These are phyloP conservation scores for Leucopsar rothschildi DNA, from an alignment of 2,113 vertebrate genomes.

Conservation along the genomic window DNA sequence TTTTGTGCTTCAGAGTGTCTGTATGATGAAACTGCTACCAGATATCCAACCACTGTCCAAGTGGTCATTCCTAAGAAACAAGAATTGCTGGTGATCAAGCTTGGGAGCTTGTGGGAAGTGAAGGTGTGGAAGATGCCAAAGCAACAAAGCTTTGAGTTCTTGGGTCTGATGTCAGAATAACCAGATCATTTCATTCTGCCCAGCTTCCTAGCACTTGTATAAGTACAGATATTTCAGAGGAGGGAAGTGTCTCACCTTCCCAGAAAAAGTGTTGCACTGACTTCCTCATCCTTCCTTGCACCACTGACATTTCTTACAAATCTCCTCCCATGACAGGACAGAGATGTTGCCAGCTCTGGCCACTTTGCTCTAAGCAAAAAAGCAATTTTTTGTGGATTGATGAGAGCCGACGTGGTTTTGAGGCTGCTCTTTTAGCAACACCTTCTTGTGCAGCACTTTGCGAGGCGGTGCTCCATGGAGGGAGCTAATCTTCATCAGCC, in stretches of 20 bases:
- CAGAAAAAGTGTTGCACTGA: not conserved
- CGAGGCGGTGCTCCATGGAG: rapidly evolving
- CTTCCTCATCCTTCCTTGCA: not conserved
- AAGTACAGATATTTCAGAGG: not conserved
- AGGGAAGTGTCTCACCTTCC: not conserved
- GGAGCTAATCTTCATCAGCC: not conserved
- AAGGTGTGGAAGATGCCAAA: not conserved
- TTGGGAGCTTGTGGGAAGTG: not conserved
- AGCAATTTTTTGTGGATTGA: not conserved
- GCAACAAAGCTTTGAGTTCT: not conserved
- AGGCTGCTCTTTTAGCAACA: not conserved
- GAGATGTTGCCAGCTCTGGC: not conserved
- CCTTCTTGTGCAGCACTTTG: not conserved
- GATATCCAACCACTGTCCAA: not conserved
- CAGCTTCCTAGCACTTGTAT: not conserved
- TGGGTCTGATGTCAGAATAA: not conserved
- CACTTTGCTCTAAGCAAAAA: not conserved
- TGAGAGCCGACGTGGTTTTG: not conserved
- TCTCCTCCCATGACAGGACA: not conserved
- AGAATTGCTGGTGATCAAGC: not conserved
- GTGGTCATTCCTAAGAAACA: not conserved
- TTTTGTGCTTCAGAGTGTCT: not conserved
- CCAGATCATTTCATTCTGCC: not conserved
- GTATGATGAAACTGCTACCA: not conserved
- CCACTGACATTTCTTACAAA: not conserved